Evolutionary conservation across 2,797 vertebrate species (phyloP), one percentile per base, ranked within the genome.

Genomic region (Prunella strophiata): DNA sequence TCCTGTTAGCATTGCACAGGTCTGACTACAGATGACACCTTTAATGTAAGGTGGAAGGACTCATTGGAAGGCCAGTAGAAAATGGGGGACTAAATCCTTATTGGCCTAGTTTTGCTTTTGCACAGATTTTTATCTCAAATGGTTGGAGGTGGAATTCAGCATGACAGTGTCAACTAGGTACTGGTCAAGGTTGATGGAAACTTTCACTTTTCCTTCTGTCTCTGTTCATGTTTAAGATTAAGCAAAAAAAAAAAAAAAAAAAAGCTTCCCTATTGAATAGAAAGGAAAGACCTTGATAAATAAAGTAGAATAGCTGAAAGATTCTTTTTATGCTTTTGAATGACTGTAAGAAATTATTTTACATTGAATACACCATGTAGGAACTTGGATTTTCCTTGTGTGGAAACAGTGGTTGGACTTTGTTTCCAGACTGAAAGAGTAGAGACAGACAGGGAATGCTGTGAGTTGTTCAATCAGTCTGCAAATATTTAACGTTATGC

Each of bases 401-500:
- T 40, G 50, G 82, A 55, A 55, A 26, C 8, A 13, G 52, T 9
- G 23, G 16, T 79, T 92, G 57, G 68, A 80, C 50, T 89, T 89
- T 0, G 3, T 73, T 82, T 79, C 76, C 72, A 72, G 13, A 52
- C 21, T 27, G 58, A 70, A 82, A 71, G 50, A 73, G 38, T 12
- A 19, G 68, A 85, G 36, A 43, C 23, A 80, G 26, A 18, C 43
- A 36, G 65, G 47, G 78, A 68, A 20, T 1, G 2, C 38, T 52
- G 1, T 11, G 45, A 47, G 25, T 65, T 52, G 38, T 59, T 78
- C 43, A 75, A 68, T 91, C 78, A 77, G 14, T 83, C 59, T 84
- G 87, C 76, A 94, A 95, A 91, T 91, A 85, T 86, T 89, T 93
- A 73, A 80, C 43, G 3, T 42, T 59, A 51, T 85, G n/a, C 38